phyloP scores from a whole-genome alignment of 2,113 vertebrate genomes.

The Daphoenositta chrysoptera region DNA sequence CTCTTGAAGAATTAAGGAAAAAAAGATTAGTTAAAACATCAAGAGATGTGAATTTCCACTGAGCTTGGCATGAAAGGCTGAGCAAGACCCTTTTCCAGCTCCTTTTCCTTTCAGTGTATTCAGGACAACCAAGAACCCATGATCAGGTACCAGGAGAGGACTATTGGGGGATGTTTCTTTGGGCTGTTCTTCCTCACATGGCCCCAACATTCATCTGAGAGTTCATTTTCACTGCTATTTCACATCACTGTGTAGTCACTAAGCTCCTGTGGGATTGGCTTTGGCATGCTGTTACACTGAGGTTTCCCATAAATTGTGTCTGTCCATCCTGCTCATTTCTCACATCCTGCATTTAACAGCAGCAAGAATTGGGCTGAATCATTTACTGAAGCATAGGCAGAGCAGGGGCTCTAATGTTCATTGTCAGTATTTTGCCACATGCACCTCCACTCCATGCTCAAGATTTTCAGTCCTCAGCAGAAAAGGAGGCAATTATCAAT shows the following conservation, averaged over 20 bases:
- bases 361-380: background rate
- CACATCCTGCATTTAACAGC: background rate
- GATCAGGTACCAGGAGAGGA: background rate
- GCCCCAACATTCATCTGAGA: background rate
- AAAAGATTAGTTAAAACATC: background rate
- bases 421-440: background rate
- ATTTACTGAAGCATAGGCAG: background rate
- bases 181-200: background rate
- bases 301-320: background rate
- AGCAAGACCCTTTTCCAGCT: background rate
- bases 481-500: background rate
- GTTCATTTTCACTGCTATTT: background rate
- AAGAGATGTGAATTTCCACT: background rate
- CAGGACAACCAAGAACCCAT: background rate
- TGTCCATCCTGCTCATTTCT: background rate
- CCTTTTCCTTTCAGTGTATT: background rate
- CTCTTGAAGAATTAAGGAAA: background rate
- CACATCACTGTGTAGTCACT: background rate
- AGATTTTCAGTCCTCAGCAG: background rate
- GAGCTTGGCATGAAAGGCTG: background rate
- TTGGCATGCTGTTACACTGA: background rate
- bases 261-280: background rate
- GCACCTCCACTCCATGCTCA: background rate
- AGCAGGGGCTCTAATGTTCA: background rate
- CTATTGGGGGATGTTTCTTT: background rate